phyloP scores from a whole-genome alignment of 1,140 invertebrate species.

The Drosophila biarmipes region DNA sequence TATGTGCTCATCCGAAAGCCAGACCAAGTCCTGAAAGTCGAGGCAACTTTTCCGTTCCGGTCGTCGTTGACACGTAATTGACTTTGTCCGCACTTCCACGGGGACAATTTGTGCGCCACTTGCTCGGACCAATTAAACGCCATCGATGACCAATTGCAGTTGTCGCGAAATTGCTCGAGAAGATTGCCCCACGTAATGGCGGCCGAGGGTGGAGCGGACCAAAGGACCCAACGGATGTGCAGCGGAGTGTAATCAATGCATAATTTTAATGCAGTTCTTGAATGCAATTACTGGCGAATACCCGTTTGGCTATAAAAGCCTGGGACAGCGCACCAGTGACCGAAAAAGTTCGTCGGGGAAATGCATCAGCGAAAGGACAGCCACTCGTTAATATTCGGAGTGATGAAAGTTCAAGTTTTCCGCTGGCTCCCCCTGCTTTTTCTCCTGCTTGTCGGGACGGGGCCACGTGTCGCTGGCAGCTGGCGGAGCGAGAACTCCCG shows the following conservation, averaged over 20 bases:
- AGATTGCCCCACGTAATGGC: constrained; percentile 67
- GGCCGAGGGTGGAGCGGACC: constrained; percentile 2
- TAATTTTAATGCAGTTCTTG: constrained; percentile 70
- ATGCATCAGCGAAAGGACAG: constrained; percentile 44
- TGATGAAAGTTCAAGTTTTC: constrained; percentile 34
- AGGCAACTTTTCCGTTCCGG: constrained; percentile 37
- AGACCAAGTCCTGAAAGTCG: constrained; percentile 31
- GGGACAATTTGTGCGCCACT: constrained; percentile 62
- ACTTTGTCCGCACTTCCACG: constrained; percentile 56
- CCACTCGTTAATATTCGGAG: constrained; percentile 74
- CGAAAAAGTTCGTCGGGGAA: constrained; percentile 33
- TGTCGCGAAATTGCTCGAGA: constrained; percentile 62
- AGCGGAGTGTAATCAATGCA: constrained; percentile 68
- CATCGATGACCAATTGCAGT: constrained; percentile 75
- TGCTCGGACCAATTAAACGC: constrained; percentile 72
- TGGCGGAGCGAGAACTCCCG: constrained; percentile 40
- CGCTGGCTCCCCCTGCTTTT: constrained; percentile 27
- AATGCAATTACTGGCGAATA: constrained; percentile 63
- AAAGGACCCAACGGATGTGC: constrained; percentile 15
- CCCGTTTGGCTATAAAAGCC: constrained; percentile 60
- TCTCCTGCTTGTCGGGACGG: constrained; percentile 44
- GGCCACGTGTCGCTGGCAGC: constrained; percentile 62
- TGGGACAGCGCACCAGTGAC: background rate
- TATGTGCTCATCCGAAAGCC: constrained; percentile 33
- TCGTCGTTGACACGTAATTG: constrained; percentile 68